Evolutionary conservation across 2,113 vertebrate genomes (phyloP).

Genomic region (Pluvianellus socialis): DNA sequence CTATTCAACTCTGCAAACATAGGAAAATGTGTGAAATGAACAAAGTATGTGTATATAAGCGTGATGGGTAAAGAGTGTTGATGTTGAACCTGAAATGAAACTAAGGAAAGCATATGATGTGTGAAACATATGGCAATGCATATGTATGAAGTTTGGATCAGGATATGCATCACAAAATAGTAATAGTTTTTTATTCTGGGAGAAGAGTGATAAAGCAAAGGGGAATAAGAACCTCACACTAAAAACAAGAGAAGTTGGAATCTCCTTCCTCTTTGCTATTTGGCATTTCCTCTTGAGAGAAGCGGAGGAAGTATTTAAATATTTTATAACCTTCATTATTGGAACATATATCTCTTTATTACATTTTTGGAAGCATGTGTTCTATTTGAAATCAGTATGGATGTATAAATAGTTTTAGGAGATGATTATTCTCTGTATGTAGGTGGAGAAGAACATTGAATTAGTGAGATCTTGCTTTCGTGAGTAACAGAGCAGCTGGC

Average conservation of each 20-base stretch:
- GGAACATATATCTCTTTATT: slow-evolving; percentile 47
- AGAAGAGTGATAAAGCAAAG: slow-evolving; percentile 63
- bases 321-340: slow-evolving; percentile 54
- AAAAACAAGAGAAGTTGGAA: slow-evolving; percentile 67
- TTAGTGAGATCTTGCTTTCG: slow-evolving; percentile 48
- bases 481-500: slow-evolving; percentile 62
- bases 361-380: slow-evolving; percentile 45
- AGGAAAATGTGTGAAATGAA: slow-evolving; percentile 69
- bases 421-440: slow-evolving; percentile 55
- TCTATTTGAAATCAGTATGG: slow-evolving; percentile 51
- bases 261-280: slow-evolving; percentile 60
- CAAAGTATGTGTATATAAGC: slow-evolving; percentile 71
- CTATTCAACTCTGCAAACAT: slow-evolving; percentile 55
- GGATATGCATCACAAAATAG: slow-evolving; percentile 68
- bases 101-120: slow-evolving; percentile 68
- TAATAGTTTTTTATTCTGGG: slow-evolving; percentile 60
- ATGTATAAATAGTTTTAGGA: slow-evolving; percentile 59
- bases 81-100: slow-evolving; percentile 72
- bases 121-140: slow-evolving; percentile 77
- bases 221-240: slow-evolving; percentile 63
- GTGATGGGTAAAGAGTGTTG: slow-evolving; percentile 65
- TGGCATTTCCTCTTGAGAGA: slow-evolving; percentile 51
- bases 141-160: slow-evolving; percentile 75
- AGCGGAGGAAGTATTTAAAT: slow-evolving; percentile 63
- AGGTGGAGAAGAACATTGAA: slow-evolving; percentile 55